Conservation (phyloP, 2,797 vertebrate species). For the Bovichtus variegatus region DNA sequence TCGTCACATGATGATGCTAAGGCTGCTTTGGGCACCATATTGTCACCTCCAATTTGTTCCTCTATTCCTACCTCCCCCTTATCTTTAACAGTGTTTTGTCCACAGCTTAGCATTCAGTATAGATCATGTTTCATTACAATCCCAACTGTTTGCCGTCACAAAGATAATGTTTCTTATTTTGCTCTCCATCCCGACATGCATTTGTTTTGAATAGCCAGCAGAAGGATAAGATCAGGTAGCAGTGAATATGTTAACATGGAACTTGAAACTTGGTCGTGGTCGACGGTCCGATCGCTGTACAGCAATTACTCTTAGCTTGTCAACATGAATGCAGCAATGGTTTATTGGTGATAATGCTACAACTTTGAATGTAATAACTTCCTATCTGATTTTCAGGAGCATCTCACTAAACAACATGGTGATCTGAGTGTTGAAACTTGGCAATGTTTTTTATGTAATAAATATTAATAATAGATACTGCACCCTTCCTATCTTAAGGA, state of each 20-base stretch:
- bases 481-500: conserved; percentile 9
- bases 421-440: not conserved
- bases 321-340: conserved; percentile 5
- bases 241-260: not conserved
- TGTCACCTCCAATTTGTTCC: not conserved
- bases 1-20: not conserved
- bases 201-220: not conserved
- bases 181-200: not conserved
- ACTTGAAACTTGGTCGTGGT: not conserved
- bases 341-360: not conserved
- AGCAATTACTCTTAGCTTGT: not conserved
- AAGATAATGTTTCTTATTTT: not conserved
- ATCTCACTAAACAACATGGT: not conserved
- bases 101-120: not conserved
- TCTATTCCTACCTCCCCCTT: not conserved
- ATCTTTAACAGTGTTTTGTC: not conserved
- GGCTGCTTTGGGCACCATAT: not conserved
- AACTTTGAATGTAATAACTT: conserved; percentile 19
- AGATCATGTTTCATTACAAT: not conserved
- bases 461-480: not conserved
- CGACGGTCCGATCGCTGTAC: not conserved
- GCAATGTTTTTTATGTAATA: not conserved
- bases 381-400: not conserved
- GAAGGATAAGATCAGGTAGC: not conserved
- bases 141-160: not conserved